Base-by-base conservation (phyloP, 1,140 invertebrate species). In the Stenopsyche tienmushanensis region DNA sequence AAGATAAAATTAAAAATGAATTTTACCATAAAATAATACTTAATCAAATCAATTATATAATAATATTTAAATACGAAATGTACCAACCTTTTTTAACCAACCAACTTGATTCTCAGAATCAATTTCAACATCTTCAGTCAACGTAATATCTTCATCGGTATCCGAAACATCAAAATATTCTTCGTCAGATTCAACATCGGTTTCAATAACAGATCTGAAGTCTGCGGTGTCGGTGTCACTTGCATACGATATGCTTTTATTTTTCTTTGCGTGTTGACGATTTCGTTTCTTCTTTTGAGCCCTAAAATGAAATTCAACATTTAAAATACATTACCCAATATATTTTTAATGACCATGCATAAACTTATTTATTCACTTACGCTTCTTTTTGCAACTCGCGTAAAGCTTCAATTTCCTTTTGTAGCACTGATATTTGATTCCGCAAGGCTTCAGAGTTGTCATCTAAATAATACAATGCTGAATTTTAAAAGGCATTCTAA, bases 81-180 rank as follows among this genome's bases (percentile, higher is more conserved):
- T 34, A 39, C 18, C 17, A 9, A 47, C 10, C 8, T 18, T 15
- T 15, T 15, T 13, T 47, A 20, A 7, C 44, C 10, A 47, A 18
- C 44, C 18, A 18, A 13, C 8, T 18, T 5, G 44, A n/a, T n/a
- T n/a, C 5, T 47, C 10, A 5, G 10, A 20, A 18, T 2, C 21
- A 60, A 26, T 26, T 7, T 8, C 13, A 29, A 20, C 50, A 29
- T 60, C 57, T 60, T 60, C 57, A n/a, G 57, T 60, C n/a, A 60
- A 47, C 10, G 57, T 60, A 15, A 60, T 17, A 47, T 60, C 57
- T 15, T 60, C 55, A 8, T 58, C 55, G 10, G 41, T 41, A 5
- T 39, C 57, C 7, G 57, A 60, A 44, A 47, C 39, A 47, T 60
- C 57, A 47, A 25, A 60, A 60, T 26, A 60, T 29, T 58, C 55